These are phyloP conservation scores for Semaprochilodus insignis DNA, from an alignment of 2,797 vertebrate genomes.

Conservation along the genomic window DNA sequence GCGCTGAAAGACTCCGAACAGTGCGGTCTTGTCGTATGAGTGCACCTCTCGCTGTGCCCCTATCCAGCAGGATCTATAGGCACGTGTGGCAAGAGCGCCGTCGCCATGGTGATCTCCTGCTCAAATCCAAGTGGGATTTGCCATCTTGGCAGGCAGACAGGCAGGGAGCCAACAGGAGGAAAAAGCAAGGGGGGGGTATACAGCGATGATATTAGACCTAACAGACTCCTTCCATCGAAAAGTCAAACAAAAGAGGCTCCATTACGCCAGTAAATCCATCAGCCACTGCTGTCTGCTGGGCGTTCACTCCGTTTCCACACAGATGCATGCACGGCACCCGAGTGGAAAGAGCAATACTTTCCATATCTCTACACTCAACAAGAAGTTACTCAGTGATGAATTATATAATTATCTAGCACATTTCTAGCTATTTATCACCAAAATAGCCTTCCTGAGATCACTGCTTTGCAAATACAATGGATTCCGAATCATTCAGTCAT, in stretches of 20 bases:
- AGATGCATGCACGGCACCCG: slow-evolving; percentile 23
- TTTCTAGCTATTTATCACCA: background rate
- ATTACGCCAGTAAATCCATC: slow-evolving; percentile 73
- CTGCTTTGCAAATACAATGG: background rate
- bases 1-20: slow-evolving; percentile 36
- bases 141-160: slow-evolving; percentile 76
- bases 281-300: slow-evolving; percentile 76
- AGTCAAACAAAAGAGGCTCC: slow-evolving; percentile 78
- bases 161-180: slow-evolving; percentile 56
- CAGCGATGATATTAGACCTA: slow-evolving; percentile 78
- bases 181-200: slow-evolving; percentile 57
- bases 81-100: slow-evolving; percentile 79
- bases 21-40: slow-evolving; percentile 51
- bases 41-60: slow-evolving; percentile 76
- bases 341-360: background rate
- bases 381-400: background rate
- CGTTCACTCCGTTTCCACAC: slow-evolving; percentile 66
- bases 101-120: slow-evolving; percentile 87
- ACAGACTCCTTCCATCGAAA: slow-evolving; percentile 75
- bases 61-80: slow-evolving; percentile 83
- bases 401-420: background rate
- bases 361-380: background rate
- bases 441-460: background rate
- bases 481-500: background rate
- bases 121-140: slow-evolving; percentile 84